Percentiles rank a stretch among this genome's conserved stretches.
Evolutionary conservation across 2,888 invertebrate genomes (phyloP).

Genomic region (Tenthredo mesomela): DNA sequence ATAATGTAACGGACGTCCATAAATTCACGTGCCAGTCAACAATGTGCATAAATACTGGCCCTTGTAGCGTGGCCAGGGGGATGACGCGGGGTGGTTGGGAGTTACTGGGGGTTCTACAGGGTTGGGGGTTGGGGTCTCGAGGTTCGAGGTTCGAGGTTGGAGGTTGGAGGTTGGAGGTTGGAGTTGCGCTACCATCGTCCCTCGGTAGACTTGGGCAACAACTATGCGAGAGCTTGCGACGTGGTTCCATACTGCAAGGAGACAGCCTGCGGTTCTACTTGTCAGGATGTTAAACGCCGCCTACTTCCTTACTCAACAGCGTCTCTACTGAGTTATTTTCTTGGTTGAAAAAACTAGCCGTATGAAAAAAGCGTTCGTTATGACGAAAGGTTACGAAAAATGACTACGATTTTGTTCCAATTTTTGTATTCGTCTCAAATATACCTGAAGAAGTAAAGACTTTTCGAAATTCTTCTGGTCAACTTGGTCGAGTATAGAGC

Average conservation of each 20-base stretch:
- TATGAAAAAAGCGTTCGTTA: not conserved
- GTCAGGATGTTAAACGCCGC: constrained; percentile 63
- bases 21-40: constrained; percentile 77
- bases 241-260: constrained; percentile 71
- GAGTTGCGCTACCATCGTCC: constrained; percentile 55
- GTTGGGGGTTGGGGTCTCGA: constrained; percentile 54
- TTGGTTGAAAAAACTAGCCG: constrained; percentile 16
- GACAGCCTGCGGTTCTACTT: constrained; percentile 73
- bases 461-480: not conserved
- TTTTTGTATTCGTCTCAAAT: not conserved
- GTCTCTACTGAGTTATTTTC: not conserved
- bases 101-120: constrained; percentile 44
- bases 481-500: not conserved
- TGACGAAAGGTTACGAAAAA: not conserved
- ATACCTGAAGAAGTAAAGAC: not conserved
- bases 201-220: constrained; percentile 65
- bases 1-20: constrained; percentile 78
- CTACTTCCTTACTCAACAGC: constrained; percentile 13
- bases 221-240: constrained; percentile 67
- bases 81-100: constrained; percentile 65
- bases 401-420: not conserved
- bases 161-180: constrained; percentile 53
- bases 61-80: constrained; percentile 72
- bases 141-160: too few species aligned
- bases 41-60: constrained; percentile 78